Percentiles rank a stretch among this genome's conserved stretches.
Conservation (phyloP, 1,140 invertebrate genomes). For the Odontomachus brunneus region DNA sequence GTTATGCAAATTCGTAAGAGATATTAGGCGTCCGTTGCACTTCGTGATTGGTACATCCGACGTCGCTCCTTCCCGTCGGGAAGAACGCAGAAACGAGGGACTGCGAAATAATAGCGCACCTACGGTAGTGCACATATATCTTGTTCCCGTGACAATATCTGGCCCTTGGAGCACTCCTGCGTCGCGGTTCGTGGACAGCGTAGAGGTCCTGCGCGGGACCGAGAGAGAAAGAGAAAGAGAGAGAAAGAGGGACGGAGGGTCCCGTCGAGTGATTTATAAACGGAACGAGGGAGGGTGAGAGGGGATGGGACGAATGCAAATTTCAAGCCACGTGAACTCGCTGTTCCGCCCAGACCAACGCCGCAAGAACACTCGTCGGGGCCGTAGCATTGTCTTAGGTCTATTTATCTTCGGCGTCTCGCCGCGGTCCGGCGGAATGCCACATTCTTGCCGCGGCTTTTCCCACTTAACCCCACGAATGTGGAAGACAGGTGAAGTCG, state of each 20-base stretch:
- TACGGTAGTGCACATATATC: constrained; percentile 55
- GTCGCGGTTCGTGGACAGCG: constrained; percentile 51
- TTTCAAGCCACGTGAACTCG: constrained; percentile 77
- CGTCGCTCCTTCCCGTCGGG: neutral
- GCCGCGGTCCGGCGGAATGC: constrained; percentile 50
- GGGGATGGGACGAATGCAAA: constrained; percentile 77
- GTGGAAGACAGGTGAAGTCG: constrained; percentile 65
- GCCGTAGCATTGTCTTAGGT: constrained; percentile 73
- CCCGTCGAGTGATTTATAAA: constrained; percentile 78
- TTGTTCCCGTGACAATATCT: constrained; percentile 49
- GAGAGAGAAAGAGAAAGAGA: too few species aligned
- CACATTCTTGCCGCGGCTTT: constrained; percentile 62
- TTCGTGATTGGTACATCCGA: constrained; percentile 13
- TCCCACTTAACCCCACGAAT: constrained; percentile 68
- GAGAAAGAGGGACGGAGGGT: too few species aligned
- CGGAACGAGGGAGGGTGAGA: constrained; percentile 58
- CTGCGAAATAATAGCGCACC: constrained; percentile 45
- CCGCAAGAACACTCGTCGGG: constrained; percentile 58
- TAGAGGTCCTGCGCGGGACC: constrained; percentile 26
- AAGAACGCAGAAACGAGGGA: neutral
- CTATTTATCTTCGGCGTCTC: constrained; percentile 76
- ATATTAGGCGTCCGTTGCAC: neutral
- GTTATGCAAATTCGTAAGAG: constrained; percentile 1
- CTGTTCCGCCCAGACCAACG: constrained; percentile 61
- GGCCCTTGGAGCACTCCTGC: neutral